Conservation (phyloP, 37 sponge, comb jelly and placozoan genomes). For the Eunapius fragilis region DNA sequence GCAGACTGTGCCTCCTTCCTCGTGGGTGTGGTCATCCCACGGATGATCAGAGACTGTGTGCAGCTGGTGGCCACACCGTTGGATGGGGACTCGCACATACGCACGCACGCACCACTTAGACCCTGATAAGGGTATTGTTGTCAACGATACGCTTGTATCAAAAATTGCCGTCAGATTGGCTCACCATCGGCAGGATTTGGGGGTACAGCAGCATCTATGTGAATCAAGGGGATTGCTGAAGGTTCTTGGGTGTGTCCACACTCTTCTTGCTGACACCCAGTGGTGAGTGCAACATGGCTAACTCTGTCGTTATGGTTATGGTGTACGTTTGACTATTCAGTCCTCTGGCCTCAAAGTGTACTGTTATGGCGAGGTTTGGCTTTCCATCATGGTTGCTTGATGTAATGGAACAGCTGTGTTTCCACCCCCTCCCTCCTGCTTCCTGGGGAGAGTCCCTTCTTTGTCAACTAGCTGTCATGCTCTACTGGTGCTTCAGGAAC, state of each 20-base stretch:
- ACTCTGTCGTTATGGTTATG: background rate
- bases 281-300: background rate
- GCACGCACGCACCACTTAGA: background rate
- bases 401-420: background rate
- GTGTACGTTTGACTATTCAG: background rate
- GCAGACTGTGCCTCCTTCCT: slow-evolving; percentile 45
- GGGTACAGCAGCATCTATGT: background rate
- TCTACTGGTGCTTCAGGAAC: background rate
- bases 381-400: background rate
- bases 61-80: slow-evolving; percentile 52
- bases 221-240: background rate
- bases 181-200: background rate
- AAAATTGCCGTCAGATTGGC: background rate
- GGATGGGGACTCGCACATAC: slow-evolving; percentile 62
- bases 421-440: background rate
- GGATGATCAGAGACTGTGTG: slow-evolving; percentile 65
- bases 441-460: background rate
- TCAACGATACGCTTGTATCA: background rate
- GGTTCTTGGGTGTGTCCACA: background rate
- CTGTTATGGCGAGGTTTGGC: background rate
- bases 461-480: background rate
- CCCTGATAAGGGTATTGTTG: background rate
- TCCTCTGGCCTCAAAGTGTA: background rate
- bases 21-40: slow-evolving; percentile 31
- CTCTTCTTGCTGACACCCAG: background rate